Percentiles rank a stretch among this genome's conserved stretches.
phyloP scores from a whole-genome alignment of 1,140 invertebrate species.

The Zaprionus ornatus region DNA sequence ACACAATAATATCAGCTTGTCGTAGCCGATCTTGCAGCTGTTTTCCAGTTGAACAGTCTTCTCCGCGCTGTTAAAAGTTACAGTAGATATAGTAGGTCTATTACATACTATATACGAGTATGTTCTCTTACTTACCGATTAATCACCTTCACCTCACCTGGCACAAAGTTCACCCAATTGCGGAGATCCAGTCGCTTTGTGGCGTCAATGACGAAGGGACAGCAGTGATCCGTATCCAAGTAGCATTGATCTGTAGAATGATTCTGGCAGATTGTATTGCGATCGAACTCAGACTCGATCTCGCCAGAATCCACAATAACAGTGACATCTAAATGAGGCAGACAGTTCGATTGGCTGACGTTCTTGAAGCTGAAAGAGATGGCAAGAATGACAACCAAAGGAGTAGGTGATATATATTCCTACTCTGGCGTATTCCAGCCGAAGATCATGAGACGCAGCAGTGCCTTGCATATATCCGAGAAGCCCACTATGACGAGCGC shows the following conservation, averaged over 20 bases:
- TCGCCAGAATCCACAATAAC: slow-evolving; percentile 47
- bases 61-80: neutral
- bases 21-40: slow-evolving; percentile 51
- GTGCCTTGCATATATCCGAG: slow-evolving; percentile 41
- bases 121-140: slow-evolving; percentile 36
- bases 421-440: slow-evolving; percentile 62
- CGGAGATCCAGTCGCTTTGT: slow-evolving; percentile 58
- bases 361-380: slow-evolving; percentile 29
- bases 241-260: slow-evolving; percentile 37
- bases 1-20: slow-evolving; percentile 52
- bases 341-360: slow-evolving; percentile 43
- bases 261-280: slow-evolving; percentile 20
- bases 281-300: slow-evolving; percentile 60
- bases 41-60: slow-evolving; percentile 30
- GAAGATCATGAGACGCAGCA: slow-evolving; percentile 56
- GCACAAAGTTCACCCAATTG: slow-evolving; percentile 59
- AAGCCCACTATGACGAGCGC: slow-evolving; percentile 52
- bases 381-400: too few species aligned
- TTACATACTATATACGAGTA: neutral
- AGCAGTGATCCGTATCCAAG: slow-evolving; percentile 25
- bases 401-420: neutral
- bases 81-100: neutral
- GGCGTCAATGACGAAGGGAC: slow-evolving; percentile 53
- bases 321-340: slow-evolving; percentile 56
- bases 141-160: slow-evolving; percentile 38